A percentile compares a stretch with the other conserved stretches of the same genome.
phyloP scores from a whole-genome alignment of 2,888 invertebrate species.

The Serripes groenlandicus region DNA sequence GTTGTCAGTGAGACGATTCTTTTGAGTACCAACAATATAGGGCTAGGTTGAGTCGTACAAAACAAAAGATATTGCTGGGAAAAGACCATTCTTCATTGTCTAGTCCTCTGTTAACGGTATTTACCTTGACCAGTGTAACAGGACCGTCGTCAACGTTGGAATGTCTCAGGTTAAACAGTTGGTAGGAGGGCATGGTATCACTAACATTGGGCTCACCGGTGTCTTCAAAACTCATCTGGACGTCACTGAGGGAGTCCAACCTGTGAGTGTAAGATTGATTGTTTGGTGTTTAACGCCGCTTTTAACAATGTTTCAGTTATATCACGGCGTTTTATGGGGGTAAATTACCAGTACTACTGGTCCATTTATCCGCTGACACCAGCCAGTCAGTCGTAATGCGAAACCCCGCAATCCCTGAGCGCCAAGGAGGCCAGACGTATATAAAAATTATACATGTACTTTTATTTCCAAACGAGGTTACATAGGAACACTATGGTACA shows the following conservation, averaged over 20 bases:
- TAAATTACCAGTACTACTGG: no score
- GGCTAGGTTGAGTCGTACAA: no score
- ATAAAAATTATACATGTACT: no score
- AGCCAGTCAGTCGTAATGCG: no score
- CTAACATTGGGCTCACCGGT: slow-evolving; percentile 3
- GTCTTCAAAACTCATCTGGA: neutral
- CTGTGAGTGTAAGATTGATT: slow-evolving; percentile 10
- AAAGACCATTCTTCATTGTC: neutral
- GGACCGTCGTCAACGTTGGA: neutral
- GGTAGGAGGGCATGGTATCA: neutral
- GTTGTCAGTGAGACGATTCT: neutral
- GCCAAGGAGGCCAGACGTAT: no score
- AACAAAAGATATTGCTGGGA: no score
- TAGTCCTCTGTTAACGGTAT: neutral
- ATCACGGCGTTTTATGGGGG: no score
- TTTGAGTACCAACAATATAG: neutral
- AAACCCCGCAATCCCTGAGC: no score
- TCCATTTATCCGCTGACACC: no score
- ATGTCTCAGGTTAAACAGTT: slow-evolving; percentile 31
- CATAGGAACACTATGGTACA: no score
- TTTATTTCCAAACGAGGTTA: no score
- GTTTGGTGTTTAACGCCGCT: neutral
- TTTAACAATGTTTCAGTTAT: neutral
- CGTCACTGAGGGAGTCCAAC: neutral
- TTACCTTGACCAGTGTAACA: slow-evolving; percentile 30